phyloP scores from a whole-genome alignment of 2,797 vertebrate genomes.

The Malacoctenus gilli region DNA sequence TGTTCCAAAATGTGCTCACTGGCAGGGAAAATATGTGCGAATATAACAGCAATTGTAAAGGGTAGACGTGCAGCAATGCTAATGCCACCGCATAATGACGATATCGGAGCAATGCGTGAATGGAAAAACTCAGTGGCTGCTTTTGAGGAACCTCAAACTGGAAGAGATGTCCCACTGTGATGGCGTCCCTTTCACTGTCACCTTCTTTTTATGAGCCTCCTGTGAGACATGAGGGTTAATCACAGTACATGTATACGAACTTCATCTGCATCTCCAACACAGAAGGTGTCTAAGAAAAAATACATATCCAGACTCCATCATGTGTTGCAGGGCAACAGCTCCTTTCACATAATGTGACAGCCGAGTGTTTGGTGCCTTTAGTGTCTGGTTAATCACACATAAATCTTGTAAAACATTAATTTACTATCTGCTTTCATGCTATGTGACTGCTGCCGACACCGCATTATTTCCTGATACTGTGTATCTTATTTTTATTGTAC shows the following conservation, averaged over 20 bases:
- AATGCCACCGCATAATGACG: no score
- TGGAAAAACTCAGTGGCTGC: no score
- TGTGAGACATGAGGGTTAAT: no score
- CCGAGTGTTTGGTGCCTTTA: neutral
- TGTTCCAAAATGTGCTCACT: neutral
- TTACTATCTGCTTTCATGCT: constrained; percentile 16
- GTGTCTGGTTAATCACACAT: constrained; percentile 13
- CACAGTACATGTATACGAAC: no score
- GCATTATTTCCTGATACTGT: constrained; percentile 6
- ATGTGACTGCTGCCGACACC: neutral
- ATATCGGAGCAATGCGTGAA: no score
- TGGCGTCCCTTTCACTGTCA: no score
- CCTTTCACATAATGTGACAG: constrained; percentile 8
- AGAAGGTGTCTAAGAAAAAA: neutral
- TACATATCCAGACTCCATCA: neutral
- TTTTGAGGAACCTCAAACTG: no score
- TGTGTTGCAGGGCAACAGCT: neutral
- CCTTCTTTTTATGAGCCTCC: no score
- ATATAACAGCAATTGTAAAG: neutral
- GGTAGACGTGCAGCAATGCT: neutral
- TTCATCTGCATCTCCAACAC: no score
- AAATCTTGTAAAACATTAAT: constrained; percentile 6
- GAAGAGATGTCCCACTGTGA: no score
- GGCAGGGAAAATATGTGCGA: neutral
- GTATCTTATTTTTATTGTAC: constrained; percentile 17